Conservation (phyloP, 64 coral and sea anemone species). For the Porites lutea region DNA sequence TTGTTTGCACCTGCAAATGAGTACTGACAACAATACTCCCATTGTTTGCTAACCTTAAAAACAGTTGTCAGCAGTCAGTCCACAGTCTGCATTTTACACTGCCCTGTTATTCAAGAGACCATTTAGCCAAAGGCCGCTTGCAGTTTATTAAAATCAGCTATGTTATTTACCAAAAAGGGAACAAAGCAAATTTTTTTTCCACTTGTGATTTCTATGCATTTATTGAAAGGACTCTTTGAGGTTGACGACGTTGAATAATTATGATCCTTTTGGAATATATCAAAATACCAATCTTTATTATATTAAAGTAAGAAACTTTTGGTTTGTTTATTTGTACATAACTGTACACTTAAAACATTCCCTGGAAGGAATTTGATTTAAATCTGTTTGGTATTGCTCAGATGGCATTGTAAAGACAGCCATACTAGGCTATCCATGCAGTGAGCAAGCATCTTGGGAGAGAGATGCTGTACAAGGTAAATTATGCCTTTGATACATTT, state of each 20-base stretch:
- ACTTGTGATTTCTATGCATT: constrained; percentile 28
- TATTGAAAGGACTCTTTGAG: not conserved
- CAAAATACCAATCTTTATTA: not conserved
- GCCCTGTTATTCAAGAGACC: not conserved
- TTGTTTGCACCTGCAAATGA: too few relatives aligned
- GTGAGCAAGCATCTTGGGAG: constrained; percentile 26
- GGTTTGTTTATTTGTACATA: constrained; percentile 15
- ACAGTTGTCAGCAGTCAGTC: not conserved
- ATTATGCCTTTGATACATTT: constrained; percentile 17
- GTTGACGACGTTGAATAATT: constrained; percentile 27
- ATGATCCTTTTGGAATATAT: constrained; percentile 9
- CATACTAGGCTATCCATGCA: not conserved
- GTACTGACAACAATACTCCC: too few relatives aligned
- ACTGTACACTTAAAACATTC: not conserved
- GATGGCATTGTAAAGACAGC: constrained; percentile 22
- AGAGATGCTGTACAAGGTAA: constrained; percentile 27
- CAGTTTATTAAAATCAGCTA: not conserved
- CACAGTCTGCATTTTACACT: too few relatives aligned
- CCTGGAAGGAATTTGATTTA: not conserved
- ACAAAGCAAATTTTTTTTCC: constrained; percentile 3
- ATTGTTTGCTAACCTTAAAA: not conserved
- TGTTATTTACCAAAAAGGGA: constrained; percentile 8
- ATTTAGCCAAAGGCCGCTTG: constrained; percentile 8
- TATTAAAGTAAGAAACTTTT: not conserved
- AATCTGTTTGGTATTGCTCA: constrained; percentile 10